Evolutionary conservation across 64 coral and sea anemone genomes (phyloP).

Genomic region (Porites australiensis): DNA sequence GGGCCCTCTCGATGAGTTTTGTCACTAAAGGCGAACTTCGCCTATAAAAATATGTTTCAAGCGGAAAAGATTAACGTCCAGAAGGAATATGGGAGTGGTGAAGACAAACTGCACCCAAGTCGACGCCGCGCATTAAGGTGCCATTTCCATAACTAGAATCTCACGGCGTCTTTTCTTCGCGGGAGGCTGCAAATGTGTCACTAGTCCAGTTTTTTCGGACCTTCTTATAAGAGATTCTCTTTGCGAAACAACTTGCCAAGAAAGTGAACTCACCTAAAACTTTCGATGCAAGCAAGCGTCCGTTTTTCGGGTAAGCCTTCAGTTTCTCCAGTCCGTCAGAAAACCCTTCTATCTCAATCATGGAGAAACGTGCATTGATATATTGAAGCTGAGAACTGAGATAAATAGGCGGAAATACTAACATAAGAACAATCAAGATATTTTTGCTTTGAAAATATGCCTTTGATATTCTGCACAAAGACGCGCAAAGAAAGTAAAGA

Average conservation of each 20-base stretch:
- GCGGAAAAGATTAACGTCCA: too few species aligned
- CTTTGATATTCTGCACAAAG: conserved; percentile 33
- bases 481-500: conserved; percentile 40
- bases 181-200: too few species aligned
- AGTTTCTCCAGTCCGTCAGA: neutral
- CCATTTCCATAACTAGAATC: too few species aligned
- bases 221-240: neutral
- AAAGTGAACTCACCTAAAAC: conserved; percentile 40
- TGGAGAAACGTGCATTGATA: neutral
- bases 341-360: conserved; percentile 23
- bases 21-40: too few species aligned
- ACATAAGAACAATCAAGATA: conserved; percentile 4
- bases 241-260: neutral
- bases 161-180: too few species aligned
- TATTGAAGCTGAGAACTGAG: conserved; percentile 28
- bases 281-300: conserved; percentile 39
- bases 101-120: too few species aligned
- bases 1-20: too few species aligned
- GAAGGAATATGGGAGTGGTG: too few species aligned
- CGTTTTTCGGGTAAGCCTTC: conserved; percentile 40
- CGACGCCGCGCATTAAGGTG: too few species aligned
- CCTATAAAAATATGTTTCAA: too few species aligned
- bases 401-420: conserved; percentile 41
- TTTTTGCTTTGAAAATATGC: neutral
- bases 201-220: too few species aligned